Evolutionary conservation across 2,797 vertebrate genomes (phyloP).

Genomic region (Cynopterus sphinx): DNA sequence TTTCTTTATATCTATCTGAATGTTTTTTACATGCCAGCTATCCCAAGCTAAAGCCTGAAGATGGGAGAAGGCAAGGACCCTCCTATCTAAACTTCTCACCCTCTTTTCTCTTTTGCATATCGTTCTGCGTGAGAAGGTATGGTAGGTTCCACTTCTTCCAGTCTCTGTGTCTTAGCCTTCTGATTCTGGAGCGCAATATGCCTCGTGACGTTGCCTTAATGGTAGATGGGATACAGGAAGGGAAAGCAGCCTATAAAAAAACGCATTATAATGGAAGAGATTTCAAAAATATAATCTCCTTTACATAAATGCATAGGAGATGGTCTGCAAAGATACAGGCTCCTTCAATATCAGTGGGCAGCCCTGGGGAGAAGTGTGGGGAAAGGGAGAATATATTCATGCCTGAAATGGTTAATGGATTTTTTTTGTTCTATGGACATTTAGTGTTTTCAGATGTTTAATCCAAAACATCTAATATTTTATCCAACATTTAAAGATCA

Average conservation of each 20-base stretch:
- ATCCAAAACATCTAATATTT: not conserved
- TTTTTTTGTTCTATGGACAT: not conserved
- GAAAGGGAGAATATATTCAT: not conserved
- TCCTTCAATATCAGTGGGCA: not conserved
- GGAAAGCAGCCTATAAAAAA: not conserved
- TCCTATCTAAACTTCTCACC: not conserved
- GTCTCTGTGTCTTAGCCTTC: not conserved
- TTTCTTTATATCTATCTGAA: not conserved
- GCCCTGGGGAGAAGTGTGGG: not conserved
- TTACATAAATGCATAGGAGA: not conserved
- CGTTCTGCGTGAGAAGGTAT: rapidly evolving
- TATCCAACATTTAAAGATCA: not conserved
- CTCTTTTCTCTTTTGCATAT: not conserved
- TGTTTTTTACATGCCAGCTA: not conserved
- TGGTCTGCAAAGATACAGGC: not conserved
- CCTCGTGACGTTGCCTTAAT: not conserved
- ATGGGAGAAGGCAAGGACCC: not conserved
- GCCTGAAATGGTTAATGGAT: not conserved
- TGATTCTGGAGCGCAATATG: not conserved
- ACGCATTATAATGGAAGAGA: not conserved
- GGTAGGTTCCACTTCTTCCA: not conserved
- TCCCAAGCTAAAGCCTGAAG: not conserved
- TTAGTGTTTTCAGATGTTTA: not conserved
- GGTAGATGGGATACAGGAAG: not conserved
- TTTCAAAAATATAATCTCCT: not conserved